Conservation (phyloP, 2,888 invertebrate species). For the Aspidiotus rigidus region DNA sequence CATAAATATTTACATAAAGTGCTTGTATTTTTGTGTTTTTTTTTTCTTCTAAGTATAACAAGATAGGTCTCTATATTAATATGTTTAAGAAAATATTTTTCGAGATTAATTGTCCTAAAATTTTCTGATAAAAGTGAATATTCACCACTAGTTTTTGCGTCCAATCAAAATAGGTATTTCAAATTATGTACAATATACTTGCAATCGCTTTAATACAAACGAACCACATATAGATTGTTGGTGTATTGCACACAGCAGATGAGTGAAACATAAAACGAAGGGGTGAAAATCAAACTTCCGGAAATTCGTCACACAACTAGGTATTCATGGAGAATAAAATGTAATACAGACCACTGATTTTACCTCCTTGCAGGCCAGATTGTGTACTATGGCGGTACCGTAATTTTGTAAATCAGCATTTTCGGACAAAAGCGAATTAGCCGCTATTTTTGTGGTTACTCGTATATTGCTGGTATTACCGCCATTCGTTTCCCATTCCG, state of each 20-base stretch:
- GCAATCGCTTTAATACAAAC: background rate
- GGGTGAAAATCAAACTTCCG: background rate
- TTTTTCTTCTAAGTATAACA: too few relatives aligned
- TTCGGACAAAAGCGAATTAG: constrained; percentile 70
- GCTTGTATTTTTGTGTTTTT: too few relatives aligned
- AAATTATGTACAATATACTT: too few relatives aligned
- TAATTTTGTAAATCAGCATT: constrained; percentile 62
- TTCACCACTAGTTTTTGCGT: too few relatives aligned
- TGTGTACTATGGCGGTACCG: constrained; percentile 79
- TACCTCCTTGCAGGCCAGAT: constrained; percentile 90
- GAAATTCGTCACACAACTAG: constrained; percentile 1
- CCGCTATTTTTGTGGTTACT: constrained; percentile 82
- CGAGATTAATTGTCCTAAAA: too few relatives aligned
- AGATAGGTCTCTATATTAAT: too few relatives aligned
- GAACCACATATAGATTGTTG: background rate
- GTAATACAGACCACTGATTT: constrained; percentile 88
- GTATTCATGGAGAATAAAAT: background rate
- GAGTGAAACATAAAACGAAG: constrained; percentile 1
- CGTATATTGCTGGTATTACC: constrained; percentile 77
- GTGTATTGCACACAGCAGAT: background rate
- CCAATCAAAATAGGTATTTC: too few relatives aligned
- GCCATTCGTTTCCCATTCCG: constrained; percentile 69
- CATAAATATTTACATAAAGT: too few relatives aligned
- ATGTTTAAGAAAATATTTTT: too few relatives aligned
- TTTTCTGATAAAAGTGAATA: too few relatives aligned